Conservation (phyloP, 2,113 vertebrate genomes). For the Oreochromis niloticus region DNA sequence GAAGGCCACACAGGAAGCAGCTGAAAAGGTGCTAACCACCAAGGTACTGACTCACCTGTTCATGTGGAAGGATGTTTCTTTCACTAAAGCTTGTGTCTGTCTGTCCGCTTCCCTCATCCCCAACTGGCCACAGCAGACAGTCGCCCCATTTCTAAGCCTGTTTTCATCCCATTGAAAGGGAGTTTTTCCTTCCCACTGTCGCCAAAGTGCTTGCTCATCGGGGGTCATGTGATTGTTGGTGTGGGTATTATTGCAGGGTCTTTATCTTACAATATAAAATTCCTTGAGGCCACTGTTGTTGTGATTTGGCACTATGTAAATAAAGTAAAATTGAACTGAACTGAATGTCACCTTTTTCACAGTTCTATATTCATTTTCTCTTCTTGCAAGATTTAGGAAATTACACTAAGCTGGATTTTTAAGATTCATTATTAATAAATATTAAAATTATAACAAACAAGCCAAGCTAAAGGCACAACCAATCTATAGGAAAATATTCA, state of each 20-base stretch:
- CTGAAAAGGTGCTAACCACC: neutral
- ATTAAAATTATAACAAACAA: neutral
- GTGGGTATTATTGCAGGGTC: neutral
- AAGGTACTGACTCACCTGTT: neutral
- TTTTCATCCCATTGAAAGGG: neutral
- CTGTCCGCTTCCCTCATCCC: neutral
- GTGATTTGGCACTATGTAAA: neutral
- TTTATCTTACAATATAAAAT: neutral
- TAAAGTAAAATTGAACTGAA: neutral
- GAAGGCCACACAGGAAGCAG: neutral
- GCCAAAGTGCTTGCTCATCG: neutral
- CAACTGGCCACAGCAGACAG: neutral
- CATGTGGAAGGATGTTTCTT: neutral
- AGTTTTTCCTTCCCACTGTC: neutral
- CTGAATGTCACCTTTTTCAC: neutral
- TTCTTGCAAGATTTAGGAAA: neutral
- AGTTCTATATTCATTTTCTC: neutral
- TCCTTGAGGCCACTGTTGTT: neutral
- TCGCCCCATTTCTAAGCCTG: neutral
- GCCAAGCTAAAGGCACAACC: neutral
- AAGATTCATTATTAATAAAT: neutral
- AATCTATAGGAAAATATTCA: neutral
- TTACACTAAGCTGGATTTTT: neutral
- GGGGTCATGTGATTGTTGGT: neutral
- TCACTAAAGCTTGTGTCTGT: neutral